Evolutionary conservation across 2,797 vertebrate genomes (phyloP).

Genomic region (Enteromius mattozi): DNA sequence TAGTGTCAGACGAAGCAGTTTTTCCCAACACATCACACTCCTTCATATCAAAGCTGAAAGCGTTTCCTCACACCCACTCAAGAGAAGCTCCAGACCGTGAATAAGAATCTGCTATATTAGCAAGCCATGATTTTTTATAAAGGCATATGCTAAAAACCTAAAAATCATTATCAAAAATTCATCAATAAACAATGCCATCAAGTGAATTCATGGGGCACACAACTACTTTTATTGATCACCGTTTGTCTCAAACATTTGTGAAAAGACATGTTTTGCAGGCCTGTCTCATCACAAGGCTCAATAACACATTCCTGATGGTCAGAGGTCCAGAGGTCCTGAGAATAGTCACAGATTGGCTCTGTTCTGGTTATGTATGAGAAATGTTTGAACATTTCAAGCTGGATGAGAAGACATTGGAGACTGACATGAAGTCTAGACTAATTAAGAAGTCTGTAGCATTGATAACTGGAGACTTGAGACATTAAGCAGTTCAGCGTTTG

Average conservation of each 20-base stretch:
- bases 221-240: too few relatives aligned
- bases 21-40: neutral
- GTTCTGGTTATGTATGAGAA: neutral
- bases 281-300: neutral
- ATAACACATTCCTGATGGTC: neutral
- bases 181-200: neutral
- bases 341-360: neutral
- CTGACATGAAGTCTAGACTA: neutral
- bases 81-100: constrained; percentile 12
- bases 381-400: constrained; percentile 2
- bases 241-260: neutral
- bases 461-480: neutral
- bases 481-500: neutral
- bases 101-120: neutral
- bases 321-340: neutral
- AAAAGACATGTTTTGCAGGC: neutral
- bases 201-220: neutral
- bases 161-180: neutral
- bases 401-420: constrained; percentile 8
- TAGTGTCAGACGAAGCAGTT: constrained; percentile 59
- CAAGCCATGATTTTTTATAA: neutral
- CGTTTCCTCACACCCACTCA: constrained; percentile 12
- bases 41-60: neutral
- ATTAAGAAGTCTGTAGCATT: neutral
- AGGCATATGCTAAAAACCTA: neutral